These are phyloP conservation scores for Syrphus vitripennis DNA, from an alignment of 2,888 invertebrate species.

Conservation along the genomic window DNA sequence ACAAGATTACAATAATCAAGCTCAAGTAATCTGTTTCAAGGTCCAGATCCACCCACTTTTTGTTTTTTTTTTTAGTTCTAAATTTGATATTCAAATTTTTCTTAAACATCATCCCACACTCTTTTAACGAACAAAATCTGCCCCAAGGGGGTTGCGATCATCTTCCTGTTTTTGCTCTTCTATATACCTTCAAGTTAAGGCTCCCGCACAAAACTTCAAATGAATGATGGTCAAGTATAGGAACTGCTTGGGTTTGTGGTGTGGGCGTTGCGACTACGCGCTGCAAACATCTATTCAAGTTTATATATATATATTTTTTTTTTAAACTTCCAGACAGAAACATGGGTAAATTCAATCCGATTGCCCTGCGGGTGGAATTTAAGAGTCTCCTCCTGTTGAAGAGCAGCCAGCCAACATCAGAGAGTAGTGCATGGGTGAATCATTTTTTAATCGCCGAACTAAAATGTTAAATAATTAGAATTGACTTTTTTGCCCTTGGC, in stretches of 20 bases:
- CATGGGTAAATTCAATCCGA: slow-evolving; percentile 45
- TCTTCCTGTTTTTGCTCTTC: slow-evolving; percentile 16
- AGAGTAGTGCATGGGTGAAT: slow-evolving; percentile 16
- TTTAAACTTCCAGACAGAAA: not conserved
- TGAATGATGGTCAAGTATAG: not conserved
- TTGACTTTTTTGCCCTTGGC: slow-evolving; percentile 68
- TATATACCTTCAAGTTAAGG: not conserved
- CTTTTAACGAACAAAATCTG: not conserved
- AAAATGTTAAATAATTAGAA: slow-evolving; percentile 70
- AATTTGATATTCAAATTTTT: slow-evolving; percentile 59
- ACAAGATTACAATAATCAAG: slow-evolving; percentile 46
- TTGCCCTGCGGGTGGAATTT: slow-evolving; percentile 62
- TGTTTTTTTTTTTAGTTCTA: too few relatives aligned
- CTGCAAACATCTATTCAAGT: slow-evolving; percentile 25
- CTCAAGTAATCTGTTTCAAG: not conserved
- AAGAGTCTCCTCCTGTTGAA: slow-evolving; percentile 53
- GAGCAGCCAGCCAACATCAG: not conserved
- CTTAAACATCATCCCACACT: slow-evolving; percentile 35
- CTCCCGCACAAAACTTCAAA: slow-evolving; percentile 29
- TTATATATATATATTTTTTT: not conserved
- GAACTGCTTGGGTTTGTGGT: not conserved
- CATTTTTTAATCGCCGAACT: slow-evolving; percentile 67
- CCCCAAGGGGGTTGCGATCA: slow-evolving; percentile 35
- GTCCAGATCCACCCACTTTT: not conserved
- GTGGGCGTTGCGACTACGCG: slow-evolving; percentile 52